Percentiles rank a stretch among this genome's conserved stretches.
Evolutionary conservation across 2,888 invertebrate species (phyloP).

Genomic region (Brachypalpus laphriformis): DNA sequence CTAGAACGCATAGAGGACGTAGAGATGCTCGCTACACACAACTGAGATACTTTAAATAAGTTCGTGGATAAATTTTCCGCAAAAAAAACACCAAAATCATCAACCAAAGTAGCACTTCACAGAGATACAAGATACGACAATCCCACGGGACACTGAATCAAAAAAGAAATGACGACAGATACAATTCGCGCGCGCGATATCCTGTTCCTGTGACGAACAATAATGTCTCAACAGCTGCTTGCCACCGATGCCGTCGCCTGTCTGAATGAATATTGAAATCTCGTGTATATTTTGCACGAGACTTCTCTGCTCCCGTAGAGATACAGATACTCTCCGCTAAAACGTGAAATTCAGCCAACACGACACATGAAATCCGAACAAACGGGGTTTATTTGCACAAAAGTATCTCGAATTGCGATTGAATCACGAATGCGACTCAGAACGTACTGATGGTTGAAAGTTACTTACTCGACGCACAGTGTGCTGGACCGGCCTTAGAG

Average conservation of each 20-base stretch:
- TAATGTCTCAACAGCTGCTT: conserved; percentile 20
- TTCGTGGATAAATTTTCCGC: too few species aligned
- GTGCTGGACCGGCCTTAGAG: conserved; percentile 42
- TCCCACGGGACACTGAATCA: neutral
- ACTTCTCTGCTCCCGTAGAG: neutral
- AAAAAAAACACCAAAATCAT: conserved; percentile 11
- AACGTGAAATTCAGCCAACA: conserved; percentile 15
- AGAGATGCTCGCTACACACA: too few species aligned
- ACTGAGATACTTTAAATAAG: too few species aligned
- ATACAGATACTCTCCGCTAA: neutral
- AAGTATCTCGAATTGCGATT: conserved; percentile 33
- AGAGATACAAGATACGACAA: conserved; percentile 1
- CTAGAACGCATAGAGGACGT: neutral
- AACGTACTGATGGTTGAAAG: conserved; percentile 41
- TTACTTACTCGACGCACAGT: neutral
- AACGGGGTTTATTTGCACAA: conserved; percentile 19
- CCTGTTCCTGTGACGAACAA: conserved; percentile 29
- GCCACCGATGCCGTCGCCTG: neutral
- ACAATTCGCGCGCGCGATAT: conserved; percentile 14
- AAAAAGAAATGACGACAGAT: too few species aligned
- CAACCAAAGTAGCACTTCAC: neutral
- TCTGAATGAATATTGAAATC: conserved; percentile 41
- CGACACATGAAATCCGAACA: conserved; percentile 23
- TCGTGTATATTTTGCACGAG: conserved; percentile 49
- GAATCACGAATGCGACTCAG: conserved; percentile 41